phyloP scores from a whole-genome alignment of 2,113 vertebrate genomes.

The Verasper variegatus region DNA sequence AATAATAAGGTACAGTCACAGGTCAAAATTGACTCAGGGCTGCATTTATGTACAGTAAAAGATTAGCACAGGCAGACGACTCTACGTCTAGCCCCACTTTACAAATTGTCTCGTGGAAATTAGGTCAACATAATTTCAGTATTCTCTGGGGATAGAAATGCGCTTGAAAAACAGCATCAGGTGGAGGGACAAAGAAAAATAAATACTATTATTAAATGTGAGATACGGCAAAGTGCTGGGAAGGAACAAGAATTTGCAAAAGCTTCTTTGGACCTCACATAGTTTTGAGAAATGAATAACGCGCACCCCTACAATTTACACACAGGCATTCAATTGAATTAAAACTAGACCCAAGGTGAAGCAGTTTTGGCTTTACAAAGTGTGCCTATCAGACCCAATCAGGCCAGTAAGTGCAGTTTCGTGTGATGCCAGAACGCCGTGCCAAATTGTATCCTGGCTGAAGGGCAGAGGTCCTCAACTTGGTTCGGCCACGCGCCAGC shows the following conservation, averaged over 20 bases:
- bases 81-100: conserved; percentile 40
- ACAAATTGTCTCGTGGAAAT: conserved; percentile 64
- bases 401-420: conserved; percentile 43
- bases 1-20: conserved; percentile 17
- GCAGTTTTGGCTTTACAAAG: conserved; percentile 46
- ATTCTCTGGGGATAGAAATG: conserved; percentile 36
- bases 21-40: conserved; percentile 13
- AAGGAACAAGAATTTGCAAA: background rate
- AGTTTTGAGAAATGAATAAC: conserved; percentile 27
- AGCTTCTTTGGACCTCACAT: conserved; percentile 19
- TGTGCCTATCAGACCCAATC: conserved; percentile 54
- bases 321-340: conserved; percentile 57
- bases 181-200: conserved; percentile 18
- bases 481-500: conserved; percentile 10
- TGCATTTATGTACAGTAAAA: conserved; percentile 28
- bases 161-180: conserved; percentile 55
- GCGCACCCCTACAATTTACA: conserved; percentile 23
- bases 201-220: conserved; percentile 10
- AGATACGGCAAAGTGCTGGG: conserved; percentile 25
- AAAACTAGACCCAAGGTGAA: conserved; percentile 60
- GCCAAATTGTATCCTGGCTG: conserved; percentile 54
- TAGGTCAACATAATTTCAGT: conserved; percentile 56
- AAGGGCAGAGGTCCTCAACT: conserved; percentile 35
- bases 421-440: conserved; percentile 46
- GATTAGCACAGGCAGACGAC: conserved; percentile 29